Percentiles rank a stretch among this genome's conserved stretches.
These are phyloP conservation scores for Plestiodon gilberti DNA, from an alignment of 2,113 vertebrate genomes.

Conservation along the genomic window DNA sequence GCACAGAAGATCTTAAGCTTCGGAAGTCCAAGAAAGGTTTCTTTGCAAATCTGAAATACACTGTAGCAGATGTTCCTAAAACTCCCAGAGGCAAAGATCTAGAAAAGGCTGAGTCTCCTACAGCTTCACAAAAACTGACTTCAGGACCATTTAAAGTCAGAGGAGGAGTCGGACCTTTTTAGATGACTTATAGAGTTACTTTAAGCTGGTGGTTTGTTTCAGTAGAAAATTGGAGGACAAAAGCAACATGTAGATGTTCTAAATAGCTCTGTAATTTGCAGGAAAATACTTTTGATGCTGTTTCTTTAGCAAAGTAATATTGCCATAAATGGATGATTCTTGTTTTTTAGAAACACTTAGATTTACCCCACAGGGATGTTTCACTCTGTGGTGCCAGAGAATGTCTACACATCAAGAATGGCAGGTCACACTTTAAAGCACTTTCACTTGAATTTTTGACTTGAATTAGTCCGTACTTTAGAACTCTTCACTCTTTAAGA, in stretches of 20 bases:
- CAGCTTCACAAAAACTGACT: constrained; percentile 46
- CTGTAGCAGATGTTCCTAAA: constrained; percentile 73
- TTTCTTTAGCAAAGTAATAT: not conserved
- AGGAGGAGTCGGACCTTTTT: constrained; percentile 12
- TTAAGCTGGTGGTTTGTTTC: not conserved
- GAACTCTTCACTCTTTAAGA: not conserved
- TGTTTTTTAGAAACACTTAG: not conserved
- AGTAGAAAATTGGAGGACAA: not conserved
- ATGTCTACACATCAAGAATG: not conserved
- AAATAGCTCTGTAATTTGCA: not conserved
- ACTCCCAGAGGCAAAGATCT: constrained; percentile 58
- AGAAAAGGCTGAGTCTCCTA: constrained; percentile 60
- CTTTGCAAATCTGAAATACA: constrained; percentile 83
- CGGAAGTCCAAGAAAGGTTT: constrained; percentile 77
- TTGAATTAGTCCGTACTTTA: not conserved
- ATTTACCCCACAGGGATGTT: not conserved
- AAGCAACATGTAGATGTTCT: not conserved
- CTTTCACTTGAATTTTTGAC: not conserved
- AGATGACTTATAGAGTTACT: not conserved
- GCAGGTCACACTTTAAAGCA: not conserved
- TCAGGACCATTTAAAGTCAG: constrained; percentile 44
- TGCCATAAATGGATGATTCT: not conserved
- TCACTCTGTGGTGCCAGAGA: not conserved
- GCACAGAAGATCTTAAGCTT: constrained; percentile 63
- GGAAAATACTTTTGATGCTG: not conserved